phyloP scores from a whole-genome alignment of 2,888 invertebrate species.

The Allophyes oxyacanthae region DNA sequence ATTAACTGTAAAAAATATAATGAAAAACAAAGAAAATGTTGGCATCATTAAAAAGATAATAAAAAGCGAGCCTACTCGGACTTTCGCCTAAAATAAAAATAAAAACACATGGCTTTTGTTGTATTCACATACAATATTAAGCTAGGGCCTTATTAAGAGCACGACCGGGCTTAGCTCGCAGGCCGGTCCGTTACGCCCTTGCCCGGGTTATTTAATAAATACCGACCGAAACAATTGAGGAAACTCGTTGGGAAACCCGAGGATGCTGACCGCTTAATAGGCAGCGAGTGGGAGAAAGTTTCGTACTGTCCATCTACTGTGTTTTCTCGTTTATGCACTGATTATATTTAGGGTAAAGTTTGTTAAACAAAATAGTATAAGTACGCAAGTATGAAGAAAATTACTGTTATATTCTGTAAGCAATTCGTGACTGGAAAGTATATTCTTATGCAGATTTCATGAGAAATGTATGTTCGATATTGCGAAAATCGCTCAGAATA shows the following conservation, averaged over 20 bases:
- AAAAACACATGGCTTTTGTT: constrained; percentile 54
- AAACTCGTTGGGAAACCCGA: constrained; percentile 70
- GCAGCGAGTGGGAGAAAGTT: constrained; percentile 40
- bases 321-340: constrained; percentile 4
- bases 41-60: constrained; percentile 47
- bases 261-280: constrained; percentile 66
- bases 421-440: no score
- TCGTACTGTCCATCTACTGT: constrained; percentile 31
- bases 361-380: not conserved
- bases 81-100: constrained; percentile 42
- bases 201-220: constrained; percentile 85
- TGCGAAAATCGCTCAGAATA: constrained; percentile 14
- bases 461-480: not conserved
- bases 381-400: no score
- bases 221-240: constrained; percentile 78
- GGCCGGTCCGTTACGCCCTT: constrained; percentile 73
- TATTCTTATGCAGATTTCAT: not conserved
- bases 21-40: constrained; percentile 40
- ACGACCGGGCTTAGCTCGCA: constrained; percentile 72
- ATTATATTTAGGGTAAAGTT: constrained; percentile 4
- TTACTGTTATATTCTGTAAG: not conserved
- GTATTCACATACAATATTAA: constrained; percentile 60
- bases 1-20: constrained; percentile 36
- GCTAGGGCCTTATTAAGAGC: constrained; percentile 73
- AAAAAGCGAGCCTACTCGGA: constrained; percentile 37